Evolutionary conservation across 1,140 invertebrate genomes (phyloP), one percentile per base, ranked within the genome.

Genomic region (Pseudomyrmex pallidus): DNA sequence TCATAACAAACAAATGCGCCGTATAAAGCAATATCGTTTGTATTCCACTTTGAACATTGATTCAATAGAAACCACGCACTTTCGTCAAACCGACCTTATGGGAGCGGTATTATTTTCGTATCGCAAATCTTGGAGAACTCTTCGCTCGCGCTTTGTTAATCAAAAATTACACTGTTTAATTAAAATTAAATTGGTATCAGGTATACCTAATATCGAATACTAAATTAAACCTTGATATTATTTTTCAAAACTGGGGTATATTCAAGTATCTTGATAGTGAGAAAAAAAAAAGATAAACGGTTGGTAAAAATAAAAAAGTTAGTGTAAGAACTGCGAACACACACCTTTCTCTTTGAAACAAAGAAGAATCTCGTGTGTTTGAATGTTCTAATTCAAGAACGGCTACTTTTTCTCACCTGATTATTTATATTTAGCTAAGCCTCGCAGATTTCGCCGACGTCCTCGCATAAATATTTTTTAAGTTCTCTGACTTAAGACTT

Each of bases 391-490:
- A 78, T 67, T 68, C 35, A 35, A 52, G 3, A 54, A 70, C 13
- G 10, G 15, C 22, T 22, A 13, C 25, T 64, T 54, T 46, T 10
- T 9, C 15, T 1, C 35, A 35, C 35, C 5, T 15, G 64, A 15
- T 52, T 70, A 59, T 10, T 77, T 67, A 57, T 78, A 61, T 20
- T 17, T 35, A 10, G 5, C 17, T 2, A 12, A 59, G 35, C 54
- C 9, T 35, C 59, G 22, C 59, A 35, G 22, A 74, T 63, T 74
- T 48, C 61, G 25, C 44, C 76, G 67, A 15, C 64, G 67, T 44
- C 44, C 44, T 70, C 46, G 76, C 61, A 78, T 78, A 64, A 78
- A 78, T 68, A 78, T 78, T 78, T 78, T 78, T 64, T 76, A 59
- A 76, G 74, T 48, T 68, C 63, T 15, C 64, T 68, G 63, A 20